Evolutionary conservation across 1,140 invertebrate genomes (phyloP).

Genomic region (Diachasma alloeum): DNA sequence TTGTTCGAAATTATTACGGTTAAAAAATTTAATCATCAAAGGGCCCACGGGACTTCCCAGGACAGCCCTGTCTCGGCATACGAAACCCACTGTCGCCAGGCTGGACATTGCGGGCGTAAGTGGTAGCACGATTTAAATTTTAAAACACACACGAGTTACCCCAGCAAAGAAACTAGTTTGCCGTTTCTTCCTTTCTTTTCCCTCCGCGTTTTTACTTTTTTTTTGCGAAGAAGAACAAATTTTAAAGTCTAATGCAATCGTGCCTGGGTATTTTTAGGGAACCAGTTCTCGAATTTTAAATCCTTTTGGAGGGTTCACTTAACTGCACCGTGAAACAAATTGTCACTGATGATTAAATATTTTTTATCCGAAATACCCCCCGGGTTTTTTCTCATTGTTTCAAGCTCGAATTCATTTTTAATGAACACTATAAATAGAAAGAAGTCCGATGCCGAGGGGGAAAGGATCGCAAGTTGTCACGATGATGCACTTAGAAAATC

Average conservation of each 20-base stretch:
- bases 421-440: constrained; percentile 11
- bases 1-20: too few species aligned
- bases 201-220: background rate
- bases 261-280: constrained; percentile 1
- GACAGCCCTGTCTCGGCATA: background rate
- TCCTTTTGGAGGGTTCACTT: background rate
- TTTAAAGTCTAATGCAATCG: constrained; percentile 8
- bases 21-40: too few species aligned
- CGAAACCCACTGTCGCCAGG: background rate
- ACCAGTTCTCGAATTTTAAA: constrained; percentile 8
- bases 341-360: background rate
- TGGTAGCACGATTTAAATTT: constrained; percentile 3
- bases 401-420: background rate
- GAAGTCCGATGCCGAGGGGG: background rate
- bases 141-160: background rate
- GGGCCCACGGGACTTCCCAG: background rate
- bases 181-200: background rate
- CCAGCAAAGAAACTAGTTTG: constrained; percentile 9
- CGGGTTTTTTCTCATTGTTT: background rate
- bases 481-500: constrained; percentile 27
- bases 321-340: background rate
- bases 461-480: background rate
- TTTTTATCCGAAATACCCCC: background rate
- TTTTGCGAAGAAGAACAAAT: background rate
- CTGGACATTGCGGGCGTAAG: background rate